phyloP scores from a whole-genome alignment of 2,797 vertebrate species.

The Chlorospingus flavigularis region DNA sequence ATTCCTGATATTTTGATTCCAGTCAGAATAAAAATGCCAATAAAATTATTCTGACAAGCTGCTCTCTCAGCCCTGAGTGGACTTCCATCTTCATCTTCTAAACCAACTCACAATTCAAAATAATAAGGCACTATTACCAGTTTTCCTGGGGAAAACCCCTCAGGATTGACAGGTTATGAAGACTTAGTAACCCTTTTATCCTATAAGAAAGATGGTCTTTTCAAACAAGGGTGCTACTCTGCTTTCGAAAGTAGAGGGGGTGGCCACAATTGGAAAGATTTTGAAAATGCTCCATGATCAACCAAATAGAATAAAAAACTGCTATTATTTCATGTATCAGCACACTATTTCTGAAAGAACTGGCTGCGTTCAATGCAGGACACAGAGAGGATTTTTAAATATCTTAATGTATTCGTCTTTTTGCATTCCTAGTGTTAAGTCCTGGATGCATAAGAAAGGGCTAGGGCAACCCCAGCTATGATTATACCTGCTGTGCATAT shows the following conservation, averaged over 20 bases:
- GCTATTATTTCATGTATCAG: constrained; percentile 16
- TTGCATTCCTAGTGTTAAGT: neutral
- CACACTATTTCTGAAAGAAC: neutral
- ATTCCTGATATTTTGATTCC: constrained; percentile 45
- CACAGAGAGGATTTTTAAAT: neutral
- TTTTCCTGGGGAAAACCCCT: constrained; percentile 54
- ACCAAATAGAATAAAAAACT: constrained; percentile 4
- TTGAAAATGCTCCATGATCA: constrained; percentile 45
- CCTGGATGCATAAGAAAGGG: neutral
- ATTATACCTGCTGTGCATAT: constrained; percentile 33
- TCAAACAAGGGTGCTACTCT: constrained; percentile 58
- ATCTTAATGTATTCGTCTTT: neutral
- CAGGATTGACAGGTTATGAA: constrained; percentile 32
- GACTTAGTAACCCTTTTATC: constrained; percentile 54
- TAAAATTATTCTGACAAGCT: constrained; percentile 52
- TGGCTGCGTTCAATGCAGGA: neutral
- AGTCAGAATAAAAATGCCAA: constrained; percentile 49
- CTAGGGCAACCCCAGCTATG: neutral
- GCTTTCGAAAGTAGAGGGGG: constrained; percentile 11
- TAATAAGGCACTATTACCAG: constrained; percentile 50
- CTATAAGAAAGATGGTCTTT: constrained; percentile 58
- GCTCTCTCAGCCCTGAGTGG: constrained; percentile 49
- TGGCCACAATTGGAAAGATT: neutral
- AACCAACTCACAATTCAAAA: constrained; percentile 66
- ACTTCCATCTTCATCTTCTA: constrained; percentile 55